phyloP scores from a whole-genome alignment of 2,797 vertebrate species.

The Sitta carolinensis region DNA sequence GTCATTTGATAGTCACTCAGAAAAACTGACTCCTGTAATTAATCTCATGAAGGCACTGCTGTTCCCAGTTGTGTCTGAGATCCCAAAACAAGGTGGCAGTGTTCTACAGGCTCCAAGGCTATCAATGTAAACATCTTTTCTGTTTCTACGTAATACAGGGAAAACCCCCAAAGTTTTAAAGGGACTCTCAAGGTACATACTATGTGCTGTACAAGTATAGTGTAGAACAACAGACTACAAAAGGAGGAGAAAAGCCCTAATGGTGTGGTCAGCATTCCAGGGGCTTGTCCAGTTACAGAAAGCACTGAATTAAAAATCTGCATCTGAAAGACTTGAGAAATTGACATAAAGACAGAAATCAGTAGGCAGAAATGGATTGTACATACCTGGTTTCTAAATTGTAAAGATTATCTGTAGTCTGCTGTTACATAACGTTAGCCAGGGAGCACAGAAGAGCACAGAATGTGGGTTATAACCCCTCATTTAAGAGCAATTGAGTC shows the following conservation, averaged over 20 bases:
- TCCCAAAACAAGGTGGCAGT: background rate
- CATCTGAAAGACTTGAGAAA: background rate
- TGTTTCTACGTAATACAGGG: background rate
- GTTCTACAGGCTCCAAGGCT: background rate
- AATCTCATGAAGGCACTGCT: background rate
- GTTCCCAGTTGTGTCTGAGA: background rate
- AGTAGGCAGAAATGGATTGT: background rate
- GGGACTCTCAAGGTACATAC: background rate
- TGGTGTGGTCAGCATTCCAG: background rate
- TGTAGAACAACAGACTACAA: background rate
- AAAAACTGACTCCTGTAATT: background rate
- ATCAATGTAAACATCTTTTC: background rate
- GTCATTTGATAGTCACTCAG: background rate
- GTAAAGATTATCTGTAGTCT: background rate
- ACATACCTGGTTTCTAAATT: background rate
- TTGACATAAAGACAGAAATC: background rate
- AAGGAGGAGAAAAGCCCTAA: background rate
- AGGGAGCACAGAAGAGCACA: background rate
- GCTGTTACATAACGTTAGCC: background rate
- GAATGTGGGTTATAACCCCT: background rate
- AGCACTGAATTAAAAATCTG: background rate
- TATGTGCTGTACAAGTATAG: background rate
- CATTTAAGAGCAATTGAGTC: background rate
- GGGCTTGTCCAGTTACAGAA: background rate
- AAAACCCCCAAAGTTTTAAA: background rate